These are phyloP conservation scores for Ichneumoninae sp. DNA, from an alignment of 2,888 invertebrate species.

Conservation along the genomic window DNA sequence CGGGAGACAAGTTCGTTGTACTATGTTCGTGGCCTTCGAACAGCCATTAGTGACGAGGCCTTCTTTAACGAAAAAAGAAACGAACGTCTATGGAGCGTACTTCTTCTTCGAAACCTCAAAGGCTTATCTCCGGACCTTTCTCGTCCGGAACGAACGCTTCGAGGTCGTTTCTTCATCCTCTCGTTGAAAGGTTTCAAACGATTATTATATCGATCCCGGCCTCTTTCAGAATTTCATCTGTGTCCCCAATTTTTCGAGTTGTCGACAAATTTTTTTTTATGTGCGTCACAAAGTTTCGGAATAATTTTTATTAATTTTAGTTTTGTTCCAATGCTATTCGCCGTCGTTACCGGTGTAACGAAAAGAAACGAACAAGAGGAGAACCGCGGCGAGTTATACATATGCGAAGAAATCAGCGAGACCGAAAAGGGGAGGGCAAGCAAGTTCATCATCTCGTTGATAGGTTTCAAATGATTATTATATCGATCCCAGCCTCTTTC, in stretches of 20 bases:
- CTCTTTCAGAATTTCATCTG: not conserved
- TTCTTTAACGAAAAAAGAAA: constrained; percentile 22
- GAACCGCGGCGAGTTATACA: not conserved
- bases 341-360: constrained; percentile 10
- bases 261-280: not conserved
- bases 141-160: not conserved
- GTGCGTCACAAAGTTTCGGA: not conserved
- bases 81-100: not conserved
- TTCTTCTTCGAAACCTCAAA: not conserved
- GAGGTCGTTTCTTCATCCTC: constrained; percentile 7
- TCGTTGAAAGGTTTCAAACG: constrained; percentile 1
- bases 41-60: constrained; percentile 62
- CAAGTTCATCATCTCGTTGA: constrained; percentile 37
- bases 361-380: constrained; percentile 16
- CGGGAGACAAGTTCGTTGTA: constrained; percentile 9
- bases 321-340: not conserved
- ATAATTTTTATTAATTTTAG: not conserved
- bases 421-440: constrained; percentile 55
- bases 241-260: not conserved
- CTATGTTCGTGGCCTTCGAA: constrained; percentile 72
- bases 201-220: constrained; percentile 5
- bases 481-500: not conserved
- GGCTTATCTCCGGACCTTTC: constrained; percentile 7
- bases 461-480: constrained; percentile 2
- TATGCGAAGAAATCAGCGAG: constrained; percentile 61